phyloP scores from a whole-genome alignment of 64 coral and sea anemone species.

The Montipora cactus region DNA sequence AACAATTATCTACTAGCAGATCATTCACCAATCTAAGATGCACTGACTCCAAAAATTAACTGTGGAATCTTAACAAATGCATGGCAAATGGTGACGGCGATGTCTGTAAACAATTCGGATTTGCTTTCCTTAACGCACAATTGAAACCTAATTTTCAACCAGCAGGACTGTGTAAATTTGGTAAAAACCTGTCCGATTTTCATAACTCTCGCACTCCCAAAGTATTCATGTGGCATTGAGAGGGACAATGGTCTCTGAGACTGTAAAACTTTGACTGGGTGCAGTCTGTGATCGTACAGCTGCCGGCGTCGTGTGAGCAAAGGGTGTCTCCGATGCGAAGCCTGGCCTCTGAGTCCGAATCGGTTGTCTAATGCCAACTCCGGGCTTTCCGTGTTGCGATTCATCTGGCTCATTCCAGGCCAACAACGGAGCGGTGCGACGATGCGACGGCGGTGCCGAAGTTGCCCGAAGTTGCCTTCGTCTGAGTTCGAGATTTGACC shows the following conservation, averaged over 20 bases:
- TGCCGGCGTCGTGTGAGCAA: conserved; percentile 14
- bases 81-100: too few species aligned
- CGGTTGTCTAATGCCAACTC: conserved; percentile 21
- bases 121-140: too few species aligned
- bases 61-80: too few species aligned
- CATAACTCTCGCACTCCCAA: too few species aligned
- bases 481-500: conserved; percentile 62
- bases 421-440: conserved; percentile 59
- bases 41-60: too few species aligned
- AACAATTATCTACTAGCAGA: too few species aligned
- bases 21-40: too few species aligned
- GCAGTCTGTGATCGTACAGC: background rate
- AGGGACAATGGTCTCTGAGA: conserved; percentile 64
- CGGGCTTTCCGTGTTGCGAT: background rate
- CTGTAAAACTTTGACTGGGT: conserved; percentile 40
- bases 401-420: conserved; percentile 1
- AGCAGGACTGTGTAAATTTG: too few species aligned
- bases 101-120: too few species aligned
- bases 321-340: background rate
- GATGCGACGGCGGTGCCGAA: conserved; percentile 64
- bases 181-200: too few species aligned
- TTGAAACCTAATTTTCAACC: too few species aligned
- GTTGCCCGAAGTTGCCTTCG: conserved; percentile 62
- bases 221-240: conserved; percentile 43
- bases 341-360: background rate